A percentile compares a stretch with the other conserved stretches of the same genome.
Evolutionary conservation across 1,140 invertebrate genomes (phyloP).

Genomic region (Pantala flavescens): DNA sequence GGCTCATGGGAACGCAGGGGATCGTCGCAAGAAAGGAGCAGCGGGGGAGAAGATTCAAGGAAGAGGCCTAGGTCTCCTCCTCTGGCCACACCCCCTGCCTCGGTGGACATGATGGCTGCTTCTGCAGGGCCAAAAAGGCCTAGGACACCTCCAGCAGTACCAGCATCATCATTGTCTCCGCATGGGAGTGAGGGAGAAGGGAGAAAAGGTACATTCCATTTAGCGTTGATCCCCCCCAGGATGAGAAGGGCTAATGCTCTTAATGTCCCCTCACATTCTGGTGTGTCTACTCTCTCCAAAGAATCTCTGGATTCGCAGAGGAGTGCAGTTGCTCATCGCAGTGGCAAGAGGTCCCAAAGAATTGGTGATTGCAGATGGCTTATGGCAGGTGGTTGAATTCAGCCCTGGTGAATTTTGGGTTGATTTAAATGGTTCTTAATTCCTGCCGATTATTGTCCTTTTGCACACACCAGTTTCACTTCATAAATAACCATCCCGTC

Average conservation of each 20-base stretch:
- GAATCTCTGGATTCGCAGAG: neutral
- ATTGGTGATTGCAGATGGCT: neutral
- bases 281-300: neutral
- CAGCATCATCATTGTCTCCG: slow-evolving; percentile 13
- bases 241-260: neutral
- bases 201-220: slow-evolving; percentile 23
- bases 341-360: neutral
- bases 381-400: neutral
- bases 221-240: neutral
- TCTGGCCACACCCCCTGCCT: neutral
- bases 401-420: no score
- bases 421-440: no score
- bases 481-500: no score
- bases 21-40: neutral
- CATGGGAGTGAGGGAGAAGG: slow-evolving; percentile 15
- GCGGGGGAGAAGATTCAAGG: slow-evolving; percentile 5
- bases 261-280: neutral
- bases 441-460: no score
- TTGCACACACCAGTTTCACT: no score
- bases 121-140: slow-evolving; percentile 18
- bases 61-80: slow-evolving; percentile 11
- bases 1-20: neutral
- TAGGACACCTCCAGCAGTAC: slow-evolving; percentile 21
- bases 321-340: neutral
- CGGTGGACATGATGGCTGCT: neutral